A percentile compares a stretch with the other conserved stretches of the same genome.
phyloP scores from a whole-genome alignment of 2,888 invertebrate species.

The Unio pictorum region DNA sequence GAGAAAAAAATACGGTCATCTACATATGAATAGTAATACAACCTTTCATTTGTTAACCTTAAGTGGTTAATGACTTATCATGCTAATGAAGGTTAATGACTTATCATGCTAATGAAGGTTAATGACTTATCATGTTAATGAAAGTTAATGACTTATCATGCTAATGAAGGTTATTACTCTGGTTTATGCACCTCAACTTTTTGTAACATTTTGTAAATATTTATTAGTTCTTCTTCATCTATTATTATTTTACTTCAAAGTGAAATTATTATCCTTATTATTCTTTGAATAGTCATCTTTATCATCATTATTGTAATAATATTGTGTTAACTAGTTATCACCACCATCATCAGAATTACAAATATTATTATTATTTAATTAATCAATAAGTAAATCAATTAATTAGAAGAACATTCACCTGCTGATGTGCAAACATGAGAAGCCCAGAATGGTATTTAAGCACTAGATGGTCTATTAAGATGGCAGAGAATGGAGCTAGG shows the following conservation, averaged over 20 bases:
- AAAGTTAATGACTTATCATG: too few relatives aligned
- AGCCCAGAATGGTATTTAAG: conserved; percentile 64
- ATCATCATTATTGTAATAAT: neutral
- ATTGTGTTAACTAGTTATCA: neutral
- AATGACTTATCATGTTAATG: too few relatives aligned
- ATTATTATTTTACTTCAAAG: neutral
- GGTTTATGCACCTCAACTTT: too few relatives aligned
- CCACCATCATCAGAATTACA: conserved; percentile 6
- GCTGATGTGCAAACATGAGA: conserved; percentile 65
- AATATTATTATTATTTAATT: conserved; percentile 2
- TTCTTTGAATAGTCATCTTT: neutral
- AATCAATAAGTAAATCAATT: neutral
- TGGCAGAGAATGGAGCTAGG: conserved; percentile 57
- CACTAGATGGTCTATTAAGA: conserved; percentile 55
- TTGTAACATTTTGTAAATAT: too few relatives aligned
- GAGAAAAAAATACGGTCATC: too few relatives aligned
- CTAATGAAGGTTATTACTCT: too few relatives aligned
- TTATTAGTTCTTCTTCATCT: too few relatives aligned
- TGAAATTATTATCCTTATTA: neutral
- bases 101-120: too few relatives aligned
- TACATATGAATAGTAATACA: too few relatives aligned
- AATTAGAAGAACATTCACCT: conserved; percentile 44
- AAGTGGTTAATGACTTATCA: too few relatives aligned
- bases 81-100: too few relatives aligned
- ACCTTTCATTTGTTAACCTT: too few relatives aligned